Percentiles rank a stretch among this genome's conserved stretches.
Conservation (phyloP, 1,140 invertebrate genomes). For the Drosophila ercepeae region DNA sequence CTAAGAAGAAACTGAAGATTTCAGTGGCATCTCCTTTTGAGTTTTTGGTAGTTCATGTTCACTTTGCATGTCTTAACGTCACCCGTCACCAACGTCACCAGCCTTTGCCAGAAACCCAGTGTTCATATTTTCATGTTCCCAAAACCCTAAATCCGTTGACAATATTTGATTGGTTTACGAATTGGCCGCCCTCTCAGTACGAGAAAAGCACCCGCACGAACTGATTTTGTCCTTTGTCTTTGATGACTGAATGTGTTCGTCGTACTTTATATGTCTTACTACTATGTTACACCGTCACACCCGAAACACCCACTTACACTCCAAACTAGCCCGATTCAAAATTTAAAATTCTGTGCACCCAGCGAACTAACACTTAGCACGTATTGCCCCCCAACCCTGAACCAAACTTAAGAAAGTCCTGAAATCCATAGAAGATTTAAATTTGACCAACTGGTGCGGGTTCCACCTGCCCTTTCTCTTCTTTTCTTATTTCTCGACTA, state of each 20-base stretch:
- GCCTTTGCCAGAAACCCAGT: background rate
- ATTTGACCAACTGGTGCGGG: conserved; percentile 28
- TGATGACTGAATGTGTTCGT: conserved; percentile 30
- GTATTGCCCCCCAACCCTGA: conserved; percentile 17
- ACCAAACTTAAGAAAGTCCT: background rate
- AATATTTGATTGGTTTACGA: conserved; percentile 42
- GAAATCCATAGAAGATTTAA: conserved; percentile 8
- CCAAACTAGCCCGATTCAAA: conserved; percentile 14
- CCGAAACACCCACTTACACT: conserved; percentile 9
- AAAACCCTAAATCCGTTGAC: background rate
- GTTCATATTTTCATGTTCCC: background rate
- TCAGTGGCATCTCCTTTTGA: background rate
- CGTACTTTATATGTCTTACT: conserved; percentile 17
- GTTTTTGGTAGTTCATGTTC: background rate
- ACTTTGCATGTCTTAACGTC: background rate
- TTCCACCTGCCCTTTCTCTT: conserved; percentile 15
- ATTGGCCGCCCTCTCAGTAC: conserved; percentile 43
- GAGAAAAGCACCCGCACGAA: conserved; percentile 36
- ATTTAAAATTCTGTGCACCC: conserved; percentile 26
- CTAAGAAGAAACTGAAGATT: background rate
- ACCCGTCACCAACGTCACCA: background rate
- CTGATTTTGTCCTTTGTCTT: conserved; percentile 31
- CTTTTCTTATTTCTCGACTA: conserved; percentile 5
- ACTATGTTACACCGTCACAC: background rate
- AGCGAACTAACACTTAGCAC: conserved; percentile 26